Base-by-base conservation (phyloP, 2,797 vertebrate genomes). In the Urophycis tenuis region DNA sequence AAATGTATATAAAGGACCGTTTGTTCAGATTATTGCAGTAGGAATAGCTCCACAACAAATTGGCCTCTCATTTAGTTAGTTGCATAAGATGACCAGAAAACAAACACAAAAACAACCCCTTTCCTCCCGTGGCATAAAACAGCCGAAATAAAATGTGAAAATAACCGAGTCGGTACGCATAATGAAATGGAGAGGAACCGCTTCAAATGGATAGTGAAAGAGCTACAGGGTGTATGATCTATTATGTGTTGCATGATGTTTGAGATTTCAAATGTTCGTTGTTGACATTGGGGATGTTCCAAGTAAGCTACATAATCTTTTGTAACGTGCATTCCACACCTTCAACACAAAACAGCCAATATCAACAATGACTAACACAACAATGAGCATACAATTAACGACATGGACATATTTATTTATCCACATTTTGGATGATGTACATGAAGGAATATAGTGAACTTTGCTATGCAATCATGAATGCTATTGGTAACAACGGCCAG, bases 201-300 rank as follows among this genome's bases (percentile, higher is more conserved):
- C 7, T 25, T 45, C 1, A 60, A 60, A 60, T 60, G 53, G 53
- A 25, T n/a, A n/a, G 53, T 10, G 53, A 67, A 25, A 67, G n/a
- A 67, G n/a, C 25, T 25, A 25, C 53, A 4, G 60, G 60, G 2
- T 67, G 5, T 60, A 19, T 60, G 8, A 60, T 17, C 19, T 53
- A 53, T 67, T 10, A 67, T 67, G 60, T 67, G 60, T 67, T 67
- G 25, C 60, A 67, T n/a, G n/a, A n/a, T n/a, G 60, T 29, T 67
- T 29, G 9, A 9, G 10, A 29, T 67, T 25, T 29, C 60, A 10
- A 67, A 12, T 29, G 60, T 29, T 11, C 25, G 29, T 29, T 29
- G n/a, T 29, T 67, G 60, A 60, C 49, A 2, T 5, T 8, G 3
- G 53, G 22, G 19, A 25, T 60, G n/a, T 60, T 60, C 53, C 22